Evolutionary conservation across 35 echinoderm and acorn worm species (phyloP), one percentile per base, ranked within the genome.

Genomic region (Ophioderma brevispina): DNA sequence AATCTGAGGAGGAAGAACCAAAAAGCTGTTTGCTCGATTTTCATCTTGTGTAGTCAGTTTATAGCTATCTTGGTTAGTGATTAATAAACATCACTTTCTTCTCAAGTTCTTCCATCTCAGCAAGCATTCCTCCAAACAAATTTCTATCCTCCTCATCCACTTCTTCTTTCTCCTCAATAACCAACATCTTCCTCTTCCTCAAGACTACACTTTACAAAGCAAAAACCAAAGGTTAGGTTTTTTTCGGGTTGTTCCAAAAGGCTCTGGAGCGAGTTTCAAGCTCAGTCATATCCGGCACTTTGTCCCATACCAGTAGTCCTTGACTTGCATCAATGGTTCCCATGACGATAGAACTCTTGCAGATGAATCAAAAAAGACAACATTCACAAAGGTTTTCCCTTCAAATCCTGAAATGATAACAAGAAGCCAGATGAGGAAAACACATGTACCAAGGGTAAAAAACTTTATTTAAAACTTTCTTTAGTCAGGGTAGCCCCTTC

Each of bases 131-230:
- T 31, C 31, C 52, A 42, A 31, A 15, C 38, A 35, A 35, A 15
- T 41, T 33, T 30, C n/a, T 39, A 33, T 83, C 87, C 33, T 41
- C 42, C 21, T 39, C 34, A 17, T 38, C 87, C 10, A 55, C 75
- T 18, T 80, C 77, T 37, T 81, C 59, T 35, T 76, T 81, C 11
- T 43, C 36, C 33, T 77, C 89, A 81, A 86, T 55, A 19, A 59
- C 94, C 19, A 38, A 70, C 38, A 40, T 76, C 81, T 25, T 82
- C 49, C 21, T 90, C 64, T 30, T 89, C 82, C 35, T 79, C 39
- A 31, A 82, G 82, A n/a, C 52, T 76, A 87, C 96, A 98, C 38
- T 76, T 83, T 77, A 98, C 88, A 46, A 98, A 98, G 79, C 85
- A 87, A 38, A 98, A 94, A 0, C 90, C 92, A 78, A 56, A 80